Evolutionary conservation across 2,797 vertebrate species (phyloP).

Genomic region (Myoxocephalus aenaeus): DNA sequence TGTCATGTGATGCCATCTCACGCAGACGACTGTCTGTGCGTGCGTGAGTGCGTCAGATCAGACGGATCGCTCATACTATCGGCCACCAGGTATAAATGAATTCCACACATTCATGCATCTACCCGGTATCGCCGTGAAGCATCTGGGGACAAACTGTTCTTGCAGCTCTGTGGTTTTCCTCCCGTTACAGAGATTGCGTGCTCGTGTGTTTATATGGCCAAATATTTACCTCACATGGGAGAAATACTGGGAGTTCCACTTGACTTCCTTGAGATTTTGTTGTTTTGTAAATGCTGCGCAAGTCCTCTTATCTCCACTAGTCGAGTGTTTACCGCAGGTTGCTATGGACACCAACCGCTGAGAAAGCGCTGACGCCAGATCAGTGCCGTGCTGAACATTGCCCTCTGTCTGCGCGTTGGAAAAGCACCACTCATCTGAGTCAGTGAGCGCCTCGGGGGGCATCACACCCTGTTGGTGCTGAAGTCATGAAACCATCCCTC

Average conservation of each 20-base stretch:
- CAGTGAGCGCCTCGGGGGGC: constrained; percentile 18
- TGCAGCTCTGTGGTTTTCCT: constrained; percentile 10
- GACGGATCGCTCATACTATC: constrained; percentile 7
- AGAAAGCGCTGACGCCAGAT: constrained; percentile 31
- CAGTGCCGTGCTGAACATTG: constrained; percentile 26
- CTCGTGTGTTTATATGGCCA: constrained; percentile 37
- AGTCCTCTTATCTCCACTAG: constrained; percentile 42
- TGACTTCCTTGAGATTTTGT: constrained; percentile 20
- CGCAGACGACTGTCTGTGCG: neutral
- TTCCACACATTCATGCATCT: constrained; percentile 60
- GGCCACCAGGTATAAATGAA: neutral
- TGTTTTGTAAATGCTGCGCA: neutral
- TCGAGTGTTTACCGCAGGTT: constrained; percentile 64
- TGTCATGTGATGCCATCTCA: constrained; percentile 23
- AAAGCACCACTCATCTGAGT: constrained; percentile 41
- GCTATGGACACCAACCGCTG: constrained; percentile 53
- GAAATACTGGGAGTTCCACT: constrained; percentile 76
- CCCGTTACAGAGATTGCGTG: constrained; percentile 6
- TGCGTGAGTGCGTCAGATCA: constrained; percentile 42
- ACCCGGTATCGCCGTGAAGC: constrained; percentile 27
- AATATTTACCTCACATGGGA: constrained; percentile 16
- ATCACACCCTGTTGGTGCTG: constrained; percentile 36
- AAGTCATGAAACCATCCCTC: constrained; percentile 24
- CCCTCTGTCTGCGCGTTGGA: constrained; percentile 52
- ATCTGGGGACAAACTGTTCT: constrained; percentile 64